Conservation (phyloP, 2,113 vertebrate genomes). For the Pao palembangensis region DNA sequence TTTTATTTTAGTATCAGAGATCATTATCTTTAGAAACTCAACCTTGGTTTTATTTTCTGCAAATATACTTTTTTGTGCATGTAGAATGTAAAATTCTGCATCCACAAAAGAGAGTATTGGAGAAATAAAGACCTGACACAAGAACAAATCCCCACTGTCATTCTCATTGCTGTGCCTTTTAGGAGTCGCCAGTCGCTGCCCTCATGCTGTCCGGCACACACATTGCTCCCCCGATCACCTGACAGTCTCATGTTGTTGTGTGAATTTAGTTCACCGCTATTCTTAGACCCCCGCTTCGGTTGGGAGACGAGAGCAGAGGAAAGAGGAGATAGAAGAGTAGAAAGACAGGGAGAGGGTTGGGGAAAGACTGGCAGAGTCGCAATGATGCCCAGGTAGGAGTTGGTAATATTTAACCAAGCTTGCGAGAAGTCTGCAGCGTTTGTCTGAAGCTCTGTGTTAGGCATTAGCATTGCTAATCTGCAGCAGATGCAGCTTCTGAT, state of each 20-base stretch:
- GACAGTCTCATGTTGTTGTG: slow-evolving; percentile 93
- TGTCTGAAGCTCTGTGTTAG: neutral
- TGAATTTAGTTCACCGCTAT: slow-evolving; percentile 89
- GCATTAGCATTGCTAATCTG: neutral
- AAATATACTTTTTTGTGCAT: neutral
- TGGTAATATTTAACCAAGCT: slow-evolving; percentile 45
- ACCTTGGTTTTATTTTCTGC: too few species aligned
- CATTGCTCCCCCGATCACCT: slow-evolving; percentile 83
- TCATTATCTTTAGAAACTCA: neutral
- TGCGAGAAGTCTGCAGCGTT: neutral
- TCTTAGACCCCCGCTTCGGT: slow-evolving; percentile 85
- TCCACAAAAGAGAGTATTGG: slow-evolving; percentile 12
- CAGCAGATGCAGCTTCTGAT: neutral
- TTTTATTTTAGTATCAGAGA: too few species aligned
- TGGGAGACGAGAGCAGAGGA: slow-evolving; percentile 63
- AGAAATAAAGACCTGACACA: slow-evolving; percentile 37
- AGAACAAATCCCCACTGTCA: slow-evolving; percentile 42
- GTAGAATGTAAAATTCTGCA: too few species aligned
- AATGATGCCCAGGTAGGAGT: slow-evolving; percentile 82
- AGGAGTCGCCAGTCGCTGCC: slow-evolving; percentile 47
- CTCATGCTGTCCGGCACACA: slow-evolving; percentile 64
- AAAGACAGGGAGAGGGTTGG: slow-evolving; percentile 51
- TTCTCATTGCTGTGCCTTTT: slow-evolving; percentile 50
- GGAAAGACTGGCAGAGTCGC: slow-evolving; percentile 69
- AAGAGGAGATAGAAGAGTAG: slow-evolving; percentile 51